Conservation (phyloP, 2,888 invertebrate genomes). For the Polydesmus complanatus region DNA sequence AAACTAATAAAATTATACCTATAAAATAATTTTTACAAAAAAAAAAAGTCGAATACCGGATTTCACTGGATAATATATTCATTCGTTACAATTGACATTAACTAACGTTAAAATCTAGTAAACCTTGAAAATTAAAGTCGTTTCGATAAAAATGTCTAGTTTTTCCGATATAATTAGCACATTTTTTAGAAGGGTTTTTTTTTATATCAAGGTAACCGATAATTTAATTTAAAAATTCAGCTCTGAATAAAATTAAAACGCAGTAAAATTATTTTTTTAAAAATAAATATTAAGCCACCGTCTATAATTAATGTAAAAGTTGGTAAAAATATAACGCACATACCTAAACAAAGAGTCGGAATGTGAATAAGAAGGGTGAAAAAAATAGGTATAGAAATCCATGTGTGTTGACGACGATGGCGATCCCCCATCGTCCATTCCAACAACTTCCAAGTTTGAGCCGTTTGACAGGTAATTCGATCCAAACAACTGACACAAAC, state of each 20-base stretch:
- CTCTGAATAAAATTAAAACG: background rate
- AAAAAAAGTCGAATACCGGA: too few species aligned
- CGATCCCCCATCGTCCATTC: background rate
- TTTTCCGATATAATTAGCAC: too few species aligned
- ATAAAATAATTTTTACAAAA: too few species aligned
- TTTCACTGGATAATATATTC: too few species aligned
- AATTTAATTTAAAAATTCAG: background rate
- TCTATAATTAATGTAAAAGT: background rate
- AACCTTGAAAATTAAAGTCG: too few species aligned
- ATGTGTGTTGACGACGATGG: background rate
- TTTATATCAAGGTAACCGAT: background rate
- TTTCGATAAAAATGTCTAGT: too few species aligned
- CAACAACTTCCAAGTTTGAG: background rate
- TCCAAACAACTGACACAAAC: too few species aligned
- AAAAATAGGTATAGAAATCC: background rate
- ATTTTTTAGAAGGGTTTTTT: background rate
- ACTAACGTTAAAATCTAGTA: too few species aligned
- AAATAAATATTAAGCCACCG: background rate
- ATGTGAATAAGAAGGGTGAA: background rate
- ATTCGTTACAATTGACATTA: too few species aligned
- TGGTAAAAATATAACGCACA: too few species aligned
- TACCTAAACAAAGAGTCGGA: background rate
- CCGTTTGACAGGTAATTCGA: background rate
- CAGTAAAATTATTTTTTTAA: too few species aligned
- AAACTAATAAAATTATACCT: too few species aligned